These are phyloP conservation scores for Acanthurus tractus DNA, from an alignment of 2,797 vertebrate genomes.

Conservation along the genomic window DNA sequence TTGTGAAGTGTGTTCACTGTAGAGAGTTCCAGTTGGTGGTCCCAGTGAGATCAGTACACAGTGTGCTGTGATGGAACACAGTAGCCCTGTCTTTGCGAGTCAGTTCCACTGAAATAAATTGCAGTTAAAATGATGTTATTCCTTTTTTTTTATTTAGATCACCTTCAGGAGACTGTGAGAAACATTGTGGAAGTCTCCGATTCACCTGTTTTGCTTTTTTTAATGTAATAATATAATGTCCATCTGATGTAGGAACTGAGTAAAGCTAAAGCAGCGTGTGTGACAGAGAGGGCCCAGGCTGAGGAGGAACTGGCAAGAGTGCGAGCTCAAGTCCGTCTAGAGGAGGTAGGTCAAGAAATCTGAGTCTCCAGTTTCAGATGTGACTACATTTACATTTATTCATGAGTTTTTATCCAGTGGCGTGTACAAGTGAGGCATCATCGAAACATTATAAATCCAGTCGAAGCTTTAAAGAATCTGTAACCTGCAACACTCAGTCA, in stretches of 20 bases:
- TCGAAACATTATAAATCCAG: neutral
- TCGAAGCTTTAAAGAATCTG: neutral
- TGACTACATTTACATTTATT: neutral
- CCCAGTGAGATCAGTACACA: neutral
- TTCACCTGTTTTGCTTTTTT: neutral
- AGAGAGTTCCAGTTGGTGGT: neutral
- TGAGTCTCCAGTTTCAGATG: neutral
- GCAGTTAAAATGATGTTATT: neutral
- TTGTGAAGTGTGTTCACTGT: no score
- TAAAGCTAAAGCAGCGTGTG: constrained; percentile 83
- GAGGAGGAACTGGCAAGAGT: constrained; percentile 91
- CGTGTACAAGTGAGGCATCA: neutral
- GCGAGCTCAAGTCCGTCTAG: constrained; percentile 86
- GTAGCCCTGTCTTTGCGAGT: neutral
- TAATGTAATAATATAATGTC: neutral
- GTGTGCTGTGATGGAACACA: neutral
- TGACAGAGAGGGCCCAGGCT: constrained; percentile 87
- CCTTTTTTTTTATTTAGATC: no score
- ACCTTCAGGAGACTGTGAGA: neutral
- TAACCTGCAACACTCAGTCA: neutral
- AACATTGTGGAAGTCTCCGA: neutral
- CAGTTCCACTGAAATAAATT: neutral
- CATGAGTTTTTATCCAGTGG: neutral
- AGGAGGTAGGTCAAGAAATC: constrained; percentile 85
- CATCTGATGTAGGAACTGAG: constrained; percentile 88